Conservation (phyloP, 2,797 vertebrate species). For the Micromesistius poutassou region DNA sequence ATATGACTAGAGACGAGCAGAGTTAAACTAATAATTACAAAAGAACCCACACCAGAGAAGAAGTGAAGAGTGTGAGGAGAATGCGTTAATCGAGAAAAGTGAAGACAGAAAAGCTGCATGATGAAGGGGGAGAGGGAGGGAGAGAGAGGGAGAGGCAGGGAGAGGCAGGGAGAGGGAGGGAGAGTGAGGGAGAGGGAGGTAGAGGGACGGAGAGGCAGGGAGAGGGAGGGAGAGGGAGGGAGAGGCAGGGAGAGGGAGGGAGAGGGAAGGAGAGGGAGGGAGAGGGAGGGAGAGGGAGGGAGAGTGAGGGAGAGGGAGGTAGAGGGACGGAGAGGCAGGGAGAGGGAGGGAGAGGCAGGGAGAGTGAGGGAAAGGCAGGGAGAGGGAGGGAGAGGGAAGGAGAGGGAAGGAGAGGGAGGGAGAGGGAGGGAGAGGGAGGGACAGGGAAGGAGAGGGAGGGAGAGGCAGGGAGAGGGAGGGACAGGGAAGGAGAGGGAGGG, state of each 20-base stretch:
- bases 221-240: background rate
- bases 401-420: too few species aligned
- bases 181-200: background rate
- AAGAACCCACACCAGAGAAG: constrained; percentile 1
- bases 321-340: too few species aligned
- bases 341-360: too few species aligned
- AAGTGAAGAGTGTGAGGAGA: constrained; percentile 29
- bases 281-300: background rate
- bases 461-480: too few species aligned
- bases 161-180: background rate
- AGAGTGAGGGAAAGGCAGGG: too few species aligned
- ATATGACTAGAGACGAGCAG: constrained; percentile 19
- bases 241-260: background rate
- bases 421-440: too few species aligned
- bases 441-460: too few species aligned
- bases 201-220: background rate
- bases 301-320: too few species aligned
- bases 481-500: too few species aligned
- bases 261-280: too few species aligned
- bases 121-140: background rate
- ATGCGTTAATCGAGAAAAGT: constrained; percentile 11
- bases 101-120: background rate
- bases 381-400: too few species aligned
- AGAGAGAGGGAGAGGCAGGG: background rate
- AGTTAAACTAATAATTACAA: constrained; percentile 25